Conservation (phyloP, 2,888 invertebrate species). For the Napeogenes sylphis region DNA sequence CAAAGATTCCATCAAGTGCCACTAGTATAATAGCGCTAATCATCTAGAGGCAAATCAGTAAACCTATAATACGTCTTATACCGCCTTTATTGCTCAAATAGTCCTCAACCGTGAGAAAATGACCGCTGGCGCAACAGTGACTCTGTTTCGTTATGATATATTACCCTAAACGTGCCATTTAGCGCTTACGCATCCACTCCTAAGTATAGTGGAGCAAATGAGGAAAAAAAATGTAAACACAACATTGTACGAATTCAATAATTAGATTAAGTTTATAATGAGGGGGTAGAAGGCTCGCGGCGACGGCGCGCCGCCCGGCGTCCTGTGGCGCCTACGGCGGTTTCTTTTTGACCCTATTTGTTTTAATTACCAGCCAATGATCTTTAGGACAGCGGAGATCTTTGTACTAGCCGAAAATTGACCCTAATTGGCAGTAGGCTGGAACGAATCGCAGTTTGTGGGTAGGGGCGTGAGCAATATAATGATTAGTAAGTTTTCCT, state of each 20-base stretch:
- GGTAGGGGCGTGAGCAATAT: constrained; percentile 28
- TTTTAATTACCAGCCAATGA: constrained; percentile 74
- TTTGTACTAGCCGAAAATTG: constrained; percentile 71
- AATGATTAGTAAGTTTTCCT: constrained; percentile 13
- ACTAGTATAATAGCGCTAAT: constrained; percentile 58
- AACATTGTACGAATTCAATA: constrained; percentile 78
- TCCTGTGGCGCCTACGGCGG: constrained; percentile 74
- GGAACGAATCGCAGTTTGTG: constrained; percentile 40
- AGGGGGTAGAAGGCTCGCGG: constrained; percentile 63
- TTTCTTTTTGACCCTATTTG: constrained; percentile 74
- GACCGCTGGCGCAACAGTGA: constrained; percentile 61
- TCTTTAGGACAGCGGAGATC: constrained; percentile 66
- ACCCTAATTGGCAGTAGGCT: constrained; percentile 65
- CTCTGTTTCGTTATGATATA: constrained; percentile 69
- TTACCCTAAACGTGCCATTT: constrained; percentile 76
- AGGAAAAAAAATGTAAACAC: constrained; percentile 77
- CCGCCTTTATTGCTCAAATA: constrained; percentile 42
- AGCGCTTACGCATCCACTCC: constrained; percentile 73
- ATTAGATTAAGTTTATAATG: constrained; percentile 77
- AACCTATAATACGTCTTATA: constrained; percentile 53
- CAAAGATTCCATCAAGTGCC: constrained; percentile 28
- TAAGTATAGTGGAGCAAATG: constrained; percentile 75
- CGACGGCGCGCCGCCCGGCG: constrained; percentile 69
- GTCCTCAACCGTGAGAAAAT: constrained; percentile 63
- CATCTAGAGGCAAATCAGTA: constrained; percentile 64